Percentiles rank a stretch among this genome's conserved stretches.
These are phyloP conservation scores for Hermatobates lingyangjiaoensis DNA, from an alignment of 1,140 invertebrate species.

Conservation along the genomic window DNA sequence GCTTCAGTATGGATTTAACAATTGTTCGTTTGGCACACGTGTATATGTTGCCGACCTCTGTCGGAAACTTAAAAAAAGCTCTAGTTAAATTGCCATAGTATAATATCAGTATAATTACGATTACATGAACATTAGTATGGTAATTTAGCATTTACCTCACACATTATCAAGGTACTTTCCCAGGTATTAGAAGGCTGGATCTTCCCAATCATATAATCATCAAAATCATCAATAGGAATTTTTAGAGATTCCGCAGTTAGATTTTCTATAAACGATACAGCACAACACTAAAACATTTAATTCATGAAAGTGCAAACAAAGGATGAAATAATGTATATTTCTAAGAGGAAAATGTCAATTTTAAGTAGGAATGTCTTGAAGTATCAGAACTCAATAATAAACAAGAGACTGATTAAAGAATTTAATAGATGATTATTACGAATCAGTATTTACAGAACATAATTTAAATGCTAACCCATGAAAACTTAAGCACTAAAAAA, in stretches of 20 bases:
- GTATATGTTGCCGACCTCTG: background rate
- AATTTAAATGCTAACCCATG: too few relatives aligned
- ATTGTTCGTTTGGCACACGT: background rate
- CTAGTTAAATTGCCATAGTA: background rate
- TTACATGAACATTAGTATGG: background rate
- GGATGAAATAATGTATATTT: too few relatives aligned
- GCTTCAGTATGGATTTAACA: background rate
- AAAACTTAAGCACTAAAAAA: too few relatives aligned
- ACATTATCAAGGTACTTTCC: constrained; percentile 52
- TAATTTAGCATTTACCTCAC: constrained; percentile 32
- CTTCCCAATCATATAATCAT: constrained; percentile 86
- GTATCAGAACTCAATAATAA: too few relatives aligned
- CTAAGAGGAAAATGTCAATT: too few relatives aligned
- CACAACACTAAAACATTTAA: constrained; percentile 77
- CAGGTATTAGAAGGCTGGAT: constrained; percentile 51
- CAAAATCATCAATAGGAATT: constrained; percentile 81
- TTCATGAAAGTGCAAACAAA: too few relatives aligned
- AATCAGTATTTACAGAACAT: too few relatives aligned
- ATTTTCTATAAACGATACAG: constrained; percentile 93
- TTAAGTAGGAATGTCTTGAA: too few relatives aligned
- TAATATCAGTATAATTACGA: background rate
- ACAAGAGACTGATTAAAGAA: too few relatives aligned
- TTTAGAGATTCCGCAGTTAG: constrained; percentile 84
- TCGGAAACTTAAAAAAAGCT: background rate
- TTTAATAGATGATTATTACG: too few relatives aligned